phyloP scores from a whole-genome alignment of 2,888 invertebrate species.

The Tribolium freemani region DNA sequence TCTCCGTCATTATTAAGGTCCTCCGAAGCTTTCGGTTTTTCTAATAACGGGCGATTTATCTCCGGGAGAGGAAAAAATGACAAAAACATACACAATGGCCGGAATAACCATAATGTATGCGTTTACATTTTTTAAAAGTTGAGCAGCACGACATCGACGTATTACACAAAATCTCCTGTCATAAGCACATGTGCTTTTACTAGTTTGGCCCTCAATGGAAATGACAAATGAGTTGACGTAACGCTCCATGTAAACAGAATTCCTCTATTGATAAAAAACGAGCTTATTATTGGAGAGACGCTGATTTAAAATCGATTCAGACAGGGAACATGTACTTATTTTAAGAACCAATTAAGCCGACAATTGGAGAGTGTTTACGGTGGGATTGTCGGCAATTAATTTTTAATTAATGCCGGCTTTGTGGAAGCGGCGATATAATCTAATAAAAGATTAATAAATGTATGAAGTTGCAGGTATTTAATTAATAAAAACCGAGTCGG shows the following conservation, averaged over 20 bases:
- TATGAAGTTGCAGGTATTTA: not conserved
- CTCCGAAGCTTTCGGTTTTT: slow-evolving; percentile 4
- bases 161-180: slow-evolving; percentile 39
- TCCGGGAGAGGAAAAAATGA: slow-evolving; percentile 19
- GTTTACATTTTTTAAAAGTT: slow-evolving; percentile 39
- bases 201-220: slow-evolving; percentile 30
- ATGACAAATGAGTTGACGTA: slow-evolving; percentile 38
- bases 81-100: slow-evolving; percentile 21
- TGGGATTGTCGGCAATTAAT: not conserved
- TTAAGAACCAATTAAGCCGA: slow-evolving; percentile 13
- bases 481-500: not conserved
- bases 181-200: slow-evolving; percentile 41
- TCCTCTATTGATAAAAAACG: slow-evolving; percentile 14
- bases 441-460: not conserved
- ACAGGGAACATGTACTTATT: not conserved
- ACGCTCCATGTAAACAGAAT: slow-evolving; percentile 37
- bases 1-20: slow-evolving; percentile 7
- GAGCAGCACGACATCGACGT: slow-evolving; percentile 39
- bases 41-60: slow-evolving; percentile 20
- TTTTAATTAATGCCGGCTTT: not conserved
- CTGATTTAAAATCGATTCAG: slow-evolving; percentile 14
- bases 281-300: slow-evolving; percentile 14
- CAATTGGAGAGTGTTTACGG: not conserved
- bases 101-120: slow-evolving; percentile 34
- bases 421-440: not conserved